These are phyloP conservation scores for Portevinia maculata DNA, from an alignment of 2,888 invertebrate genomes.

Conservation along the genomic window DNA sequence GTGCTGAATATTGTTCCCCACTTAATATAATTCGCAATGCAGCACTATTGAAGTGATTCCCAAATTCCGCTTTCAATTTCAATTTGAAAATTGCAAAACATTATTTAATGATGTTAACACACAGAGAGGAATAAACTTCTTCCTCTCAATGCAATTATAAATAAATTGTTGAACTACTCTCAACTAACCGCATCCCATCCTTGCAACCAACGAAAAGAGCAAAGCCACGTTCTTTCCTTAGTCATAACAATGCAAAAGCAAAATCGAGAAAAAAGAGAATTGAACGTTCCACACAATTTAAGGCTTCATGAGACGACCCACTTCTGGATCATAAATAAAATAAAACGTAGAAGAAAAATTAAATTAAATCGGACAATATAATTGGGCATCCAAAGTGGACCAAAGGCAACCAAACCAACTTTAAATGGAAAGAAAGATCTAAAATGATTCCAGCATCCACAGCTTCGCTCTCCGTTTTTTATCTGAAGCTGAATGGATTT, in stretches of 20 bases:
- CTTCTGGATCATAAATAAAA: conserved; percentile 65
- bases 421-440: conserved; percentile 46
- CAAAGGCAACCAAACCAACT: conserved; percentile 30
- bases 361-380: conserved; percentile 70
- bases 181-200: conserved; percentile 34
- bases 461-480: conserved; percentile 8
- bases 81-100: background rate
- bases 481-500: conserved; percentile 43
- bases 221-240: conserved; percentile 40
- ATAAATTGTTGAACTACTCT: conserved; percentile 12
- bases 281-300: conserved; percentile 41
- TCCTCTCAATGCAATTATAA: conserved; percentile 13
- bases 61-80: background rate
- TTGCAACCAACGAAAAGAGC: conserved; percentile 55
- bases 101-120: conserved; percentile 1
- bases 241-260: conserved; percentile 45
- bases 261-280: background rate
- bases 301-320: conserved; percentile 47
- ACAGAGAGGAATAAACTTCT: background rate
- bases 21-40: too few relatives aligned
- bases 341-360: conserved; percentile 58
- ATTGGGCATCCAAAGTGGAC: conserved; percentile 66
- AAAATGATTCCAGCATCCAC: conserved; percentile 35
- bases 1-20: too few relatives aligned
- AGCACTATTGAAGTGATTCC: too few relatives aligned